Base-by-base conservation (phyloP, 2,797 vertebrate species). In the Buphagus erythrorhynchus region DNA sequence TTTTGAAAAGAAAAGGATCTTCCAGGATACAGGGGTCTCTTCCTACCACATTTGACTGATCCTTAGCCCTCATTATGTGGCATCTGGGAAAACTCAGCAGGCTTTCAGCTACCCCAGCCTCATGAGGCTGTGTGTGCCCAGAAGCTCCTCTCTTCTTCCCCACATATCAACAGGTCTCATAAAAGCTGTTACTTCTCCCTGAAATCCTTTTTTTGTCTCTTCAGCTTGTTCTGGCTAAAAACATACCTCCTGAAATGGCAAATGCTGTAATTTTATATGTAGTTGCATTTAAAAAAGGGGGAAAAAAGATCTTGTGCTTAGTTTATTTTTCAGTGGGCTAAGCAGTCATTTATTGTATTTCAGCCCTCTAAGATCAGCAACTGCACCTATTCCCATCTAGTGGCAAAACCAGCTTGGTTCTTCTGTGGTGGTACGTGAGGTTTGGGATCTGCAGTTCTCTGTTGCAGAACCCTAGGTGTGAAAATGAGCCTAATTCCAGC, bases 81-180 rank as follows among this genome's bases (percentile, higher is more conserved):
- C 17, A 17, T 3, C 6, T 77, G 61, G 33, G 55, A 40, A 63
- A 81, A 46, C 40, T 11, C 21, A 61, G 20, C 16, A 51, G 68
- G 54, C 43, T 51, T 76, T 85, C 12, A 62, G 36, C 42, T 42
- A 7, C 36, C 11, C 3, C 4, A 20, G 35, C 68, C 31, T 74
- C 5, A 5, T 0, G 2, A 28, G 31, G n/a, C 10, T 24, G 0
- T 17, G 12, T 2, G 40, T 68, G 67, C 35, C 88, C 20, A 36
- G 45, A n/a, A 75, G 13, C 75, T 79, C 17, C 48, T 59, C 59
- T 86, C 16, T 65, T 31, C 51, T 68, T 36, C 10, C 35, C 28
- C 25, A 26, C 6, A 1, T 38, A 45, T 4, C 74, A 19, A 0
- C 36, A 48, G 6, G 7, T 48, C 28, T 78, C 0, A 8, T 61